These are phyloP conservation scores for Glyphotaelius pellucidus DNA, from an alignment of 2,888 invertebrate genomes.

Conservation along the genomic window DNA sequence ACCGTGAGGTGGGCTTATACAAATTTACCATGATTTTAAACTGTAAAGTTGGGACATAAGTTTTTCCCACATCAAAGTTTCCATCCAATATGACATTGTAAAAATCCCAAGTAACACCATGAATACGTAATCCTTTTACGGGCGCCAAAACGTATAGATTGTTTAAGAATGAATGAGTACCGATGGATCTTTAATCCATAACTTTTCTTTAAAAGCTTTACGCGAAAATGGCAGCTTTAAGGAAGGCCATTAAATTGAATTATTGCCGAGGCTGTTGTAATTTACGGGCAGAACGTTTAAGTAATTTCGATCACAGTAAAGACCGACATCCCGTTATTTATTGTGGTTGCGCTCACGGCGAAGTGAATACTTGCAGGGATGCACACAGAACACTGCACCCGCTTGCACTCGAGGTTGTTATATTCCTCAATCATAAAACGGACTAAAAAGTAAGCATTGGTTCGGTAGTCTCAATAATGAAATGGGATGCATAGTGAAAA, in stretches of 20 bases:
- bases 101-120: slow-evolving; percentile 26
- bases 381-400: background rate
- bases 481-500: too few species aligned
- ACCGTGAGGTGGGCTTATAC: too few species aligned
- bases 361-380: slow-evolving; percentile 44
- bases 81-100: background rate
- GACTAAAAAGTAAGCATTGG: background rate
- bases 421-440: background rate
- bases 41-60: background rate
- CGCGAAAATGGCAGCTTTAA: slow-evolving; percentile 49
- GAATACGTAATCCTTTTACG: slow-evolving; percentile 30
- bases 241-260: slow-evolving; percentile 55
- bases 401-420: background rate
- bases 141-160: slow-evolving; percentile 26
- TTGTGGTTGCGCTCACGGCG: slow-evolving; percentile 43
- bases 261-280: slow-evolving; percentile 48
- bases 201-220: slow-evolving; percentile 59
- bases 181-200: slow-evolving; percentile 54
- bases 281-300: slow-evolving; percentile 53
- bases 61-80: background rate
- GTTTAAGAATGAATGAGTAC: slow-evolving; percentile 54
- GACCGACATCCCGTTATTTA: slow-evolving; percentile 57
- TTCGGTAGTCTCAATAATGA: background rate
- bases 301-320: slow-evolving; percentile 58
- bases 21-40: too few species aligned